Percentiles rank a stretch among this genome's conserved stretches.
phyloP scores from a whole-genome alignment of 1,140 invertebrate genomes.

The Bombus difficillimus region DNA sequence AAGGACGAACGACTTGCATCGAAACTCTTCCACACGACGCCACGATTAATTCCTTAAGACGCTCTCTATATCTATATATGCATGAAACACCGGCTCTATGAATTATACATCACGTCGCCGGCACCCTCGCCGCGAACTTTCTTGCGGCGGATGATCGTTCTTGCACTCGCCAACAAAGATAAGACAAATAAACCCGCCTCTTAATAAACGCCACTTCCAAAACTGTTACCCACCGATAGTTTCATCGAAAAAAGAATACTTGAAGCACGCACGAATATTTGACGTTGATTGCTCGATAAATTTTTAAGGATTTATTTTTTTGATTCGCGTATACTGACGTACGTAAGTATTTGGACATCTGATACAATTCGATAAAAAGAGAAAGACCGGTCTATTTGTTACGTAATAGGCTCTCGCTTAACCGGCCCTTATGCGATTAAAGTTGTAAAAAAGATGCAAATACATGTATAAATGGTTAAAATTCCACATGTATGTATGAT shows the following conservation, averaged over 20 bases:
- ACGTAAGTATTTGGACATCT: no score
- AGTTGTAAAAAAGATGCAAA: no score
- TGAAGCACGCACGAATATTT: no score
- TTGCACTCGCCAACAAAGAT: constrained; percentile 36
- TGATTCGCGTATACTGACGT: no score
- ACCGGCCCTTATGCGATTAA: no score
- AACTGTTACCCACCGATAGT: not conserved
- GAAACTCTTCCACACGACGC: constrained; percentile 36
- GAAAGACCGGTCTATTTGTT: no score
- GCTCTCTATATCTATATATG: constrained; percentile 56
- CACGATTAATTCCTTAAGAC: constrained; percentile 55
- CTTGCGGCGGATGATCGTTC: constrained; percentile 50
- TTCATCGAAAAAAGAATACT: not conserved
- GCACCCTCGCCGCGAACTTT: constrained; percentile 54
- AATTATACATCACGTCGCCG: constrained; percentile 60
- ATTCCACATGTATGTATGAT: no score
- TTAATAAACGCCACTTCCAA: constrained; percentile 45
- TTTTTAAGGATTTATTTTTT: not conserved
- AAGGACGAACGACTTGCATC: constrained; percentile 41
- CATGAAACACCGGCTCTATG: constrained; percentile 47
- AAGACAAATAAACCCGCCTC: constrained; percentile 57
- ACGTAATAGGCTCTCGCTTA: no score
- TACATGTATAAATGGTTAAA: no score
- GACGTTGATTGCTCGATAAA: constrained; percentile 27
- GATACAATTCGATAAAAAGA: no score